phyloP scores from a whole-genome alignment of 2,888 invertebrate genomes.

The Noctua fimbriata region DNA sequence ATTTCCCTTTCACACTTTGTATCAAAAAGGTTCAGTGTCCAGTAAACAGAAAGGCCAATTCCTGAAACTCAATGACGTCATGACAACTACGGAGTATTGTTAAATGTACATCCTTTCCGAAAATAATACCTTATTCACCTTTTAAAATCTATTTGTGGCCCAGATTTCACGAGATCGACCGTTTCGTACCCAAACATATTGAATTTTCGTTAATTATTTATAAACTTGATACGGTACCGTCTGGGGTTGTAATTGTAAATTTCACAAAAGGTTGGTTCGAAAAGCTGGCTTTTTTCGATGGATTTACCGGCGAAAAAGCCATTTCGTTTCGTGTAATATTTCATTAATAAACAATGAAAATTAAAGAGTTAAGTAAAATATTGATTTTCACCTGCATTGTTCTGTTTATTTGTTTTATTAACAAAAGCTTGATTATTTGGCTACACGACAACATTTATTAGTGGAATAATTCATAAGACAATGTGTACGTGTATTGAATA shows the following conservation, averaged over 20 bases:
- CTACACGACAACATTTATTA: neutral
- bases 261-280: constrained; percentile 25
- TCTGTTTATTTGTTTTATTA: neutral
- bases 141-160: constrained; percentile 16
- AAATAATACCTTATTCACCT: constrained; percentile 17
- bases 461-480: neutral
- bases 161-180: constrained; percentile 7
- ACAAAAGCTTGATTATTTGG: neutral
- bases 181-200: constrained; percentile 5
- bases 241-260: constrained; percentile 32
- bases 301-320: constrained; percentile 3
- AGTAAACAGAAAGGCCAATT: neutral
- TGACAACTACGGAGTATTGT: constrained; percentile 1
- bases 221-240: constrained; percentile 24
- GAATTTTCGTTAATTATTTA: constrained; percentile 42
- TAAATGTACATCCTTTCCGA: neutral
- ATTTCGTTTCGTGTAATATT: constrained; percentile 16
- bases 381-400: too few species aligned
- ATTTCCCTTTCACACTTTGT: neutral
- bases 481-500: neutral
- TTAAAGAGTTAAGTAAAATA: neutral
- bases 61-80: constrained; percentile 2
- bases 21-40: neutral
- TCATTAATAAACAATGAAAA: neutral
- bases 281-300: constrained; percentile 1